Evolutionary conservation across 2,797 vertebrate species (phyloP).

Genomic region (Capromys pilorides): DNA sequence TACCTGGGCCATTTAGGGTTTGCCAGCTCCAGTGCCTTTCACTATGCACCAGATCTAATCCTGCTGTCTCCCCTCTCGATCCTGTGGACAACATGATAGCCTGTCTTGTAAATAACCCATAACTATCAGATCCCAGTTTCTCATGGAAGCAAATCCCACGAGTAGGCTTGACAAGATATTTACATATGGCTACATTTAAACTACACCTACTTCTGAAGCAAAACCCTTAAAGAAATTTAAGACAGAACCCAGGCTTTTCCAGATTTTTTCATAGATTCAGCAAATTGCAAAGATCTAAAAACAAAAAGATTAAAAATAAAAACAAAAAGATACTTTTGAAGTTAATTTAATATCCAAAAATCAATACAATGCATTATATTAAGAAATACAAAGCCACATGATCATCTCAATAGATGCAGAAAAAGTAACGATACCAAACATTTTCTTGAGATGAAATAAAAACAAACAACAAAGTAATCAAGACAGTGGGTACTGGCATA

Average conservation of each 20-base stretch:
- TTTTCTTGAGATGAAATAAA: too few species aligned
- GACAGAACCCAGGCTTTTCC: neutral
- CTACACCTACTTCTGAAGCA: slow-evolving; percentile 28
- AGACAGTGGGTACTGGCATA: too few species aligned
- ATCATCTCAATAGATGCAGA: slow-evolving; percentile 14
- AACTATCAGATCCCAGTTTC: neutral
- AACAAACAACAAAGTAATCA: too few species aligned
- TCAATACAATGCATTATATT: neutral
- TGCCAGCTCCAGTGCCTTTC: neutral
- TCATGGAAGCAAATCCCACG: neutral
- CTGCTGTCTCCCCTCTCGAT: neutral
- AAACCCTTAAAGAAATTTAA: neutral
- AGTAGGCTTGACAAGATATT: neutral
- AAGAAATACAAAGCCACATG: slow-evolving; percentile 2
- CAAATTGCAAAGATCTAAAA: slow-evolving; percentile 38
- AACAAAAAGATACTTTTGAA: neutral
- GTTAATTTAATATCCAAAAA: neutral
- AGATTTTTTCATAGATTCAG: neutral
- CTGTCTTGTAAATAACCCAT: neutral
- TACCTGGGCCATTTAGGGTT: neutral
- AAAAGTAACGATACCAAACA: neutral
- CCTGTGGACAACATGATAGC: neutral
- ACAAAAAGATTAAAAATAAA: neutral
- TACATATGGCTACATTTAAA: neutral
- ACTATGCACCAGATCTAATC: neutral